These are phyloP conservation scores for Allobates femoralis DNA, from an alignment of 2,797 vertebrate genomes.

Conservation along the genomic window DNA sequence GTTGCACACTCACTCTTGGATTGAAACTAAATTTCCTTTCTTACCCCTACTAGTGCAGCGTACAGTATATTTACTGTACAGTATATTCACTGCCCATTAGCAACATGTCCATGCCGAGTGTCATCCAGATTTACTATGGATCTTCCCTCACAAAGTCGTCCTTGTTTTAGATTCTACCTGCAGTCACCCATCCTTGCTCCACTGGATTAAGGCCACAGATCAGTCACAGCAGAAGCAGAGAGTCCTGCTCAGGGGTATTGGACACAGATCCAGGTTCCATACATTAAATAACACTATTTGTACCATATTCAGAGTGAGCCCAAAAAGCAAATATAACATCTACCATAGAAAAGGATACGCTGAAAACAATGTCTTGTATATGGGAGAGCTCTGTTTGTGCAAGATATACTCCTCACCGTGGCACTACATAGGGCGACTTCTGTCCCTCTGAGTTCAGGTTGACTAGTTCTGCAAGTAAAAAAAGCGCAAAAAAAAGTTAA, in stretches of 20 bases:
- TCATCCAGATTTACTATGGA: too few species aligned
- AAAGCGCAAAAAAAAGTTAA: neutral
- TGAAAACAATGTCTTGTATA: slow-evolving; percentile 98
- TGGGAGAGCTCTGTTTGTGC: slow-evolving; percentile 89
- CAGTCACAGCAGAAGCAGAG: too few species aligned
- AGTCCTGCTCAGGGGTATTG: neutral
- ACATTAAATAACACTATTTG: neutral
- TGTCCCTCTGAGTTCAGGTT: slow-evolving; percentile 75
- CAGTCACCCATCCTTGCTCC: too few species aligned
- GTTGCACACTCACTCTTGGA: too few species aligned
- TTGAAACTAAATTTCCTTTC: too few species aligned
- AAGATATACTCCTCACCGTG: slow-evolving; percentile 87
- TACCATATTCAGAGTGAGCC: neutral
- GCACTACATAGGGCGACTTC: slow-evolving; percentile 85
- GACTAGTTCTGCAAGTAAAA: slow-evolving; percentile 76
- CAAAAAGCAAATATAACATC: neutral
- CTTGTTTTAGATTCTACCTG: too few species aligned
- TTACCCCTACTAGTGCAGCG: too few species aligned
- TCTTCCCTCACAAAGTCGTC: too few species aligned
- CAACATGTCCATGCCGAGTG: too few species aligned
- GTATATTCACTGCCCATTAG: too few species aligned
- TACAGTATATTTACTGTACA: too few species aligned
- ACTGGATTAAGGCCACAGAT: too few species aligned
- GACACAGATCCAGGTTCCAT: neutral
- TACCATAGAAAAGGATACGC: slow-evolving; percentile 87